Evolutionary conservation across 1,140 invertebrate species (phyloP).

Genomic region (Anastrepha obliqua): DNA sequence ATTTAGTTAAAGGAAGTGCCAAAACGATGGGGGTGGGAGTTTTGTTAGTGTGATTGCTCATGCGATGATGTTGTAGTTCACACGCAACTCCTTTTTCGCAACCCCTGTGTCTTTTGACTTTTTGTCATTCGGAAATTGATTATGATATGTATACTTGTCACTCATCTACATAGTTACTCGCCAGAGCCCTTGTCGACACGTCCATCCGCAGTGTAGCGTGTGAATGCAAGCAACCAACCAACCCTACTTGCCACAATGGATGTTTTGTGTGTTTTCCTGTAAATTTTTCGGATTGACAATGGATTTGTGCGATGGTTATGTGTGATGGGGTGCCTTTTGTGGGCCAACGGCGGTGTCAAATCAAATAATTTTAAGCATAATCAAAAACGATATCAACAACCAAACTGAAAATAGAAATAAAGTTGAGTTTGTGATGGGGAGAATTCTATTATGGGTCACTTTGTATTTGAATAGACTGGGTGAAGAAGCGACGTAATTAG

Average conservation of each 20-base stretch:
- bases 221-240: not conserved
- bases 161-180: not conserved
- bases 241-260: not conserved
- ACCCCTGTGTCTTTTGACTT: not conserved
- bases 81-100: not conserved
- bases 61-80: not conserved
- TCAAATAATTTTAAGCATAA: not conserved
- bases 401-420: not conserved
- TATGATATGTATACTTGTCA: not conserved
- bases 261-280: not conserved
- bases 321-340: not conserved
- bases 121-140: constrained; percentile 45
- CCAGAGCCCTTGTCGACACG: not conserved
- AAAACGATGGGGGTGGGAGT: not conserved
- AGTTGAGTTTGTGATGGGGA: not conserved
- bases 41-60: not conserved
- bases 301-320: not conserved
- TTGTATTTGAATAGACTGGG: not conserved
- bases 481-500: not conserved
- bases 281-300: not conserved
- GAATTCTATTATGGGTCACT: not conserved
- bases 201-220: not conserved
- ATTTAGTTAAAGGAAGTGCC: not conserved
- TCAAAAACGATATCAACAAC: not conserved
- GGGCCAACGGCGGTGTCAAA: constrained; percentile 21